Evolutionary conservation across 2,888 invertebrate species (phyloP).

Genomic region (Rambutsinella grinnellia): DNA sequence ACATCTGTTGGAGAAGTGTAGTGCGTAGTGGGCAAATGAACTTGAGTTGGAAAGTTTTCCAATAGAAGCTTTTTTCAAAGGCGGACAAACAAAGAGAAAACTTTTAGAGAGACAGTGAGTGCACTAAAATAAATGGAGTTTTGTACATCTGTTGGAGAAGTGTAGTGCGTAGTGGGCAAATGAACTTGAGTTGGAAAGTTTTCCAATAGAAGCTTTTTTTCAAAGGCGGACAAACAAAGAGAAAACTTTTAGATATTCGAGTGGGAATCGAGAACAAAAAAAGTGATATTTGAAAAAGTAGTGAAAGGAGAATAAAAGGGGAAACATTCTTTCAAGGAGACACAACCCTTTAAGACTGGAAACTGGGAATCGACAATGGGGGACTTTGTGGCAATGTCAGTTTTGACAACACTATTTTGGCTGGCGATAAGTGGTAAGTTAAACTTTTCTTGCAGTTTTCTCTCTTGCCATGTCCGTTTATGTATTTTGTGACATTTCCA

Average conservation of each 20-base stretch:
- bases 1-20: too few relatives aligned
- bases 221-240: background rate
- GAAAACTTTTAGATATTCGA: background rate
- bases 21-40: background rate
- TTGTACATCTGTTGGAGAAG: too few relatives aligned
- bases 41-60: background rate
- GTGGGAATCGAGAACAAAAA: constrained; percentile 5
- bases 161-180: too few relatives aligned
- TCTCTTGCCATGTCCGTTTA: background rate
- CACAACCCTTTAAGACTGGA: background rate
- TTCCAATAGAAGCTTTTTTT: background rate
- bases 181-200: background rate
- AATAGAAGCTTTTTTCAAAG: background rate
- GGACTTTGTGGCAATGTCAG: constrained; percentile 61
- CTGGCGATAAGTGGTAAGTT: constrained; percentile 65
- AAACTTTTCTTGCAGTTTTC: constrained; percentile 18
- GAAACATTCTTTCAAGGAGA: background rate
- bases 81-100: background rate
- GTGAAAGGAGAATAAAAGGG: constrained; percentile 1
- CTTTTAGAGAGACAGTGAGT: too few relatives aligned
- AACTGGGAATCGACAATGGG: constrained; percentile 55
- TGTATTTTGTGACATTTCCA: background rate
- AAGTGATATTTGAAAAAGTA: constrained; percentile 6
- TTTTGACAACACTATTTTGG: constrained; percentile 63
- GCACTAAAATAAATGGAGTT: too few relatives aligned